Conservation (phyloP, 2,888 invertebrate species). For the Acanthacorydalis orientalis region DNA sequence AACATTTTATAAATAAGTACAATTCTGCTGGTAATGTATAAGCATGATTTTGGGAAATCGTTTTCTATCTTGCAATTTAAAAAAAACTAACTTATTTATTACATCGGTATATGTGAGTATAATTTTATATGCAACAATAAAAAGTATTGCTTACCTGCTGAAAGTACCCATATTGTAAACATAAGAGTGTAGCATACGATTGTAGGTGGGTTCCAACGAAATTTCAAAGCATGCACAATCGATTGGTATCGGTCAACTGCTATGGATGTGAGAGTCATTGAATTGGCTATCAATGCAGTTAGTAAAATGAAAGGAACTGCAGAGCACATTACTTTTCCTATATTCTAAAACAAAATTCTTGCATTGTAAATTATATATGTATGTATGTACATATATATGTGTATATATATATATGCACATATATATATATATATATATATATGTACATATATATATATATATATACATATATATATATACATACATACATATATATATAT, state of each 20-base stretch:
- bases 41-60: neutral
- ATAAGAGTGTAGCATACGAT: constrained; percentile 21
- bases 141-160: constrained; percentile 22
- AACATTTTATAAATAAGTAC: too few species aligned
- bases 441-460: too few species aligned
- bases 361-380: neutral
- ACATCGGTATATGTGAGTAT: too few species aligned
- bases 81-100: too few species aligned
- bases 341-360: constrained; percentile 19
- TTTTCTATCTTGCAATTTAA: neutral
- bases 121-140: too few species aligned
- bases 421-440: too few species aligned
- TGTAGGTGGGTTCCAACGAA: constrained; percentile 28
- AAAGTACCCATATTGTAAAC: constrained; percentile 23
- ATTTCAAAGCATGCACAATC: constrained; percentile 25
- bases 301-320: constrained; percentile 32
- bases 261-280: constrained; percentile 32
- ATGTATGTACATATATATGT: too few species aligned
- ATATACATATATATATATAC: too few species aligned
- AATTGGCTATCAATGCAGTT: constrained; percentile 31
- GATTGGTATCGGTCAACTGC: constrained; percentile 37
- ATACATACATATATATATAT: too few species aligned
- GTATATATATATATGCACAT: too few species aligned
- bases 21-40: neutral
- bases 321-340: constrained; percentile 30